These are phyloP conservation scores for Budorcas taxicolor DNA, from an alignment of 2,113 vertebrate species.

Conservation along the genomic window DNA sequence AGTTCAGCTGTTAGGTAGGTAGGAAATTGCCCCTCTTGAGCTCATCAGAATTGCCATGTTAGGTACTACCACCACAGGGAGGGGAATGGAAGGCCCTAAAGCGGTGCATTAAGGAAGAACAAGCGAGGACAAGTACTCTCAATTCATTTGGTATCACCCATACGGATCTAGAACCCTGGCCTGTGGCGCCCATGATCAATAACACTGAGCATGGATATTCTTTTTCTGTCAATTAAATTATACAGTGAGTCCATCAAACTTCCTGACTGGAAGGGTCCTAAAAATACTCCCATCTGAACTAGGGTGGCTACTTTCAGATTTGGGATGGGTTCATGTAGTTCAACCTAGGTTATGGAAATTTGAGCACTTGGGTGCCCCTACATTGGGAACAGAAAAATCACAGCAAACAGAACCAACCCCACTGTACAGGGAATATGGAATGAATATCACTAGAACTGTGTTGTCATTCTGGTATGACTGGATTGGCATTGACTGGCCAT, in stretches of 20 bases:
- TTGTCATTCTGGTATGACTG: not conserved
- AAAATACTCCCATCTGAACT: not conserved
- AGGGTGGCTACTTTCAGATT: not conserved
- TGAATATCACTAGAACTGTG: not conserved
- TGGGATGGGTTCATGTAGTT: not conserved
- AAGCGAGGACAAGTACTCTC: not conserved
- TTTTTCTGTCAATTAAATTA: not conserved
- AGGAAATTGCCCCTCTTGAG: not conserved
- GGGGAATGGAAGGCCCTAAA: not conserved
- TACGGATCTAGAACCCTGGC: not conserved
- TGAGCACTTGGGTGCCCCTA: not conserved
- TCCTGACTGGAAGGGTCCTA: not conserved
- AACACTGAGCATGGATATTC: not conserved
- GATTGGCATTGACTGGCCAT: not conserved
- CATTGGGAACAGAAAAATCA: not conserved
- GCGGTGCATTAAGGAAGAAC: not conserved
- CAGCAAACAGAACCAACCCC: not conserved
- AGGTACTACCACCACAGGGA: not conserved
- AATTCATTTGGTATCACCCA: not conserved
- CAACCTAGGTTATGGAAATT: not conserved
- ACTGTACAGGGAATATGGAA: not conserved
- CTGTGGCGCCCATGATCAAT: not conserved
- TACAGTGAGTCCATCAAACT: not conserved
- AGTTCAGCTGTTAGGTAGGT: not conserved
- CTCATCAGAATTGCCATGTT: not conserved